Evolutionary conservation across 1,140 invertebrate species (phyloP).

Genomic region (Prorops nasuta): DNA sequence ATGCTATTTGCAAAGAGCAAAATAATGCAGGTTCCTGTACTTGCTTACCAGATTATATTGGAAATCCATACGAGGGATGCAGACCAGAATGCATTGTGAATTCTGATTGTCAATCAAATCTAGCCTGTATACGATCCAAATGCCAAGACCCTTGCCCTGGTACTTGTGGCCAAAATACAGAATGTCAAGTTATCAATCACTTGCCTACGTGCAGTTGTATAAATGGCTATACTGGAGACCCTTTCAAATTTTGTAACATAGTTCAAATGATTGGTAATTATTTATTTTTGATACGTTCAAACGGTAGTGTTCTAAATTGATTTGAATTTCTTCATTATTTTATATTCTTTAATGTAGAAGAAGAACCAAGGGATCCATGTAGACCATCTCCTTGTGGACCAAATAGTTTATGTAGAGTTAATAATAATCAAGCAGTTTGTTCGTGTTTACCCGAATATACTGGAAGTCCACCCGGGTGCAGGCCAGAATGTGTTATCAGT

Average conservation of each 20-base stretch:
- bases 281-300: no score
- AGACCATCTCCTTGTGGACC: slow-evolving; percentile 66
- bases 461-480: slow-evolving; percentile 63
- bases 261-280: slow-evolving; percentile 33
- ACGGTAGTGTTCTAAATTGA: no score
- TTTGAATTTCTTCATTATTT: no score
- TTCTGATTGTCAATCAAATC: slow-evolving; percentile 47
- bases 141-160: slow-evolving; percentile 58
- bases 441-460: slow-evolving; percentile 64
- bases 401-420: slow-evolving; percentile 64
- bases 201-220: slow-evolving; percentile 63
- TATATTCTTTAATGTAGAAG: no score
- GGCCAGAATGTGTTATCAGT: slow-evolving; percentile 65
- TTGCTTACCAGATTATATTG: no score
- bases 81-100: no score
- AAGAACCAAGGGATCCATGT: slow-evolving; percentile 54
- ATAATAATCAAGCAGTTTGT: slow-evolving; percentile 62
- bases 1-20: no score
- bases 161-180: no score
- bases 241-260: slow-evolving; percentile 59
- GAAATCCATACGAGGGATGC: no score
- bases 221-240: slow-evolving; percentile 62
- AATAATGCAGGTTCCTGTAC: no score
- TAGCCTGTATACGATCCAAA: slow-evolving; percentile 56
- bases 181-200: no score